phyloP scores from a whole-genome alignment of 2,888 invertebrate genomes.

The Pasiphila rectangulata region DNA sequence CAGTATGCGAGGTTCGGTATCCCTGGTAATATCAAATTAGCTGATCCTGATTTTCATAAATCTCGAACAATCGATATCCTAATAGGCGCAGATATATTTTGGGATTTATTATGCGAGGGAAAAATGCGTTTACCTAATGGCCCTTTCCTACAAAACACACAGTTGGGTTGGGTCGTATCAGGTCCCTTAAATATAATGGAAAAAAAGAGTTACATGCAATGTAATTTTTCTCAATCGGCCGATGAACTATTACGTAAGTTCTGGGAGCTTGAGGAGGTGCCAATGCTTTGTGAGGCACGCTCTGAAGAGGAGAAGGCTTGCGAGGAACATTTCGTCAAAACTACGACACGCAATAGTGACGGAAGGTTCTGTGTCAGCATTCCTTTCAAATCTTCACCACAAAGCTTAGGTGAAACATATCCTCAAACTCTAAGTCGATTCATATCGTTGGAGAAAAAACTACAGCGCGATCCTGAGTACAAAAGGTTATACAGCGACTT shows the following conservation, averaged over 20 bases:
- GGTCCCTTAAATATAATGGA: no score
- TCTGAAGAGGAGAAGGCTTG: not conserved
- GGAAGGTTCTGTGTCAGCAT: conserved; percentile 20
- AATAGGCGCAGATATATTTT: no score
- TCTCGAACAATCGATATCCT: no score
- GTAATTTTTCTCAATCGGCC: no score
- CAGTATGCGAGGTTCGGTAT: no score
- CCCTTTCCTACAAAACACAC: no score
- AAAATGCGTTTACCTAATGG: no score
- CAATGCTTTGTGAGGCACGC: not conserved
- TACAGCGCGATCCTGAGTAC: not conserved
- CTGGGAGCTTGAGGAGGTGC: conserved; percentile 29
- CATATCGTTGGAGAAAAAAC: not conserved
- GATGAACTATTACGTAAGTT: conserved; percentile 22
- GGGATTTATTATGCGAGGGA: no score
- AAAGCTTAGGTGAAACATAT: not conserved
- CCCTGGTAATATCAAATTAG: no score
- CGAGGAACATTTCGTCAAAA: conserved; percentile 4
- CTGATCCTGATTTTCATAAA: no score
- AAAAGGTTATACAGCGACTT: conserved; percentile 22
- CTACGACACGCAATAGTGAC: conserved; percentile 10
- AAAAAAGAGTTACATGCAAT: no score
- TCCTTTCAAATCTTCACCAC: conserved; percentile 20
- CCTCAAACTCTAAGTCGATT: conserved; percentile 2
- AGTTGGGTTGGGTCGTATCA: no score